Conservation (phyloP, 2,888 invertebrate genomes). For the Dasypolia templi region DNA sequence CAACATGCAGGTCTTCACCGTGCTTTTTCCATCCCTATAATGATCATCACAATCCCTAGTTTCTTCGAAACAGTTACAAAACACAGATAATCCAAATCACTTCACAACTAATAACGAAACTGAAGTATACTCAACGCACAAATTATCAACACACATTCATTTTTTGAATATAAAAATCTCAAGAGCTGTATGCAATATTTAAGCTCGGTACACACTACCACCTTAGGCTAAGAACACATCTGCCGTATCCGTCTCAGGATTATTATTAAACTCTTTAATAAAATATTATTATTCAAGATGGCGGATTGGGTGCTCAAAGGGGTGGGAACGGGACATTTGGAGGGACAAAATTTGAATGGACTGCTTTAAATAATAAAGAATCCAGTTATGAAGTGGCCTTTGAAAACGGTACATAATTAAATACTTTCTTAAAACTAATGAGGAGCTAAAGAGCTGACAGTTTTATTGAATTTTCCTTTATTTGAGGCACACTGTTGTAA, state of each 20-base stretch:
- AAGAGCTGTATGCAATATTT: conserved; percentile 67
- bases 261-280: conserved; percentile 83
- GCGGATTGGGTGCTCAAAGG: conserved; percentile 82
- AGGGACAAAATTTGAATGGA: conserved; percentile 58
- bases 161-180: conserved; percentile 54
- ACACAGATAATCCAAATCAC: conserved; percentile 27
- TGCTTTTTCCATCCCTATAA: neutral
- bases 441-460: neutral
- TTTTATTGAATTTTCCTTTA: neutral
- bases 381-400: neutral
- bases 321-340: conserved; percentile 64
- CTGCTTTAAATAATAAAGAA: conserved; percentile 9
- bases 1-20: neutral
- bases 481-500: neutral
- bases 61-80: neutral
- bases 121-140: conserved; percentile 40
- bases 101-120: conserved; percentile 25
- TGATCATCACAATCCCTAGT: too few species aligned
- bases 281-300: conserved; percentile 85
- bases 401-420: neutral
- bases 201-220: conserved; percentile 66
- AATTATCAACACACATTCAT: conserved; percentile 39
- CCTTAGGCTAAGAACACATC: conserved; percentile 69
- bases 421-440: neutral
- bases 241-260: conserved; percentile 75